Percentiles rank a stretch among this genome's conserved stretches.
phyloP scores from a whole-genome alignment of 2,797 vertebrate genomes.

The Dromococcyx pavoninus region DNA sequence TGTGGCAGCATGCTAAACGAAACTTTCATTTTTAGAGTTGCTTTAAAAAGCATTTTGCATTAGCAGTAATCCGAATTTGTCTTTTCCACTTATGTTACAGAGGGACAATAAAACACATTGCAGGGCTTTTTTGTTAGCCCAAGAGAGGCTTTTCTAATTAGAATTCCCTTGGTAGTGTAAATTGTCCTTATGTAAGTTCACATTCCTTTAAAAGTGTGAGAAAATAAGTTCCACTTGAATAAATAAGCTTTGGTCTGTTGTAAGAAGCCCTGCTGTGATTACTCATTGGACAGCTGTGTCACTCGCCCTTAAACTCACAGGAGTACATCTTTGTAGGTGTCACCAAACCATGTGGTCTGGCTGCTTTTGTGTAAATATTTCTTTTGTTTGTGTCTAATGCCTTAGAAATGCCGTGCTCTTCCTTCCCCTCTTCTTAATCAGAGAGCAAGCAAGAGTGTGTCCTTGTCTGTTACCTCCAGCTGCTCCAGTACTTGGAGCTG shows the following conservation, averaged over 20 bases:
- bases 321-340: conserved; percentile 75
- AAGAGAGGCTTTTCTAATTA: conserved; percentile 73
- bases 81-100: conserved; percentile 63
- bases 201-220: conserved; percentile 82
- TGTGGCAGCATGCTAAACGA: background rate
- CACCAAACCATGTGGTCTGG: conserved; percentile 76
- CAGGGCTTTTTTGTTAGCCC: conserved; percentile 69
- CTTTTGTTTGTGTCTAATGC: conserved; percentile 73
- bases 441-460: background rate
- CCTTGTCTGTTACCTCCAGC: background rate
- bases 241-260: conserved; percentile 78
- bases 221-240: conserved; percentile 83
- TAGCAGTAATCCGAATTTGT: conserved; percentile 42
- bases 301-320: conserved; percentile 69
- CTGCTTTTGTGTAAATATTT: conserved; percentile 73
- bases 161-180: conserved; percentile 77
- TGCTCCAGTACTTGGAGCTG: background rate
- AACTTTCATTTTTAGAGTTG: background rate
- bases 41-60: background rate
- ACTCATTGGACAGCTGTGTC: conserved; percentile 76
- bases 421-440: background rate
- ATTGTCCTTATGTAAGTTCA: conserved; percentile 76
- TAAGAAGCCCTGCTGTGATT: conserved; percentile 77
- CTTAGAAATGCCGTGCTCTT: conserved; percentile 60
- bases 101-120: conserved; percentile 65